These are phyloP conservation scores for Gymnobelideus leadbeateri DNA, from an alignment of 2,113 vertebrate species.

Conservation along the genomic window DNA sequence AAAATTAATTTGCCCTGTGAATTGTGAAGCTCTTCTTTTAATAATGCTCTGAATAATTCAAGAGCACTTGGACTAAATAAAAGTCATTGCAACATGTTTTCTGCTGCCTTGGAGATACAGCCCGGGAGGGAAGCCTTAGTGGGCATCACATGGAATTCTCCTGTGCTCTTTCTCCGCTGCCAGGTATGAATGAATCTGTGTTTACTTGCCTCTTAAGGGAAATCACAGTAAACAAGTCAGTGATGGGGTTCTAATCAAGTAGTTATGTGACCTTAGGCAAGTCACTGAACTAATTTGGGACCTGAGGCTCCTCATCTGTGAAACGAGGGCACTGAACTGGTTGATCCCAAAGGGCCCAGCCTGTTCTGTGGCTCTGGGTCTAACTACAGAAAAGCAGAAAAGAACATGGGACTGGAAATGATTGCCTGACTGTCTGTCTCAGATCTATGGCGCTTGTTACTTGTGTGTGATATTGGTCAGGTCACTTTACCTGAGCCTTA, in stretches of 20 bases:
- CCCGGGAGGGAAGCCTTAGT: constrained; percentile 65
- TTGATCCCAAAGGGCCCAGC: not conserved
- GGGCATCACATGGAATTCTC: constrained; percentile 58
- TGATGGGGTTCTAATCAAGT: not conserved
- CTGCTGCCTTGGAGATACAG: constrained; percentile 72
- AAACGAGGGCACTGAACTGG: not conserved
- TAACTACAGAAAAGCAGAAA: not conserved
- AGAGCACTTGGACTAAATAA: constrained; percentile 73
- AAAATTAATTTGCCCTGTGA: constrained; percentile 82
- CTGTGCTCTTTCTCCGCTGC: not conserved
- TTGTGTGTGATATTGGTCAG: not conserved
- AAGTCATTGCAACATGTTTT: constrained; percentile 66
- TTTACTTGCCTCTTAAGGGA: not conserved
- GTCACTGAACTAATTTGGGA: not conserved
- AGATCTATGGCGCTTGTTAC: not conserved
- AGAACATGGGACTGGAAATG: not conserved
- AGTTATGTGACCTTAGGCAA: not conserved
- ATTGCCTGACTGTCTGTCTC: not conserved
- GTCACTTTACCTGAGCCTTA: not conserved
- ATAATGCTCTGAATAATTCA: constrained; percentile 85
- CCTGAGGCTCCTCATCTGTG: not conserved
- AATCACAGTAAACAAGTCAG: not conserved
- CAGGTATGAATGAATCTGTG: not conserved
- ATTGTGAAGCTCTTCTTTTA: constrained; percentile 82
- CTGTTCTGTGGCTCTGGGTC: not conserved